A percentile compares a stretch with the other conserved stretches of the same genome.
phyloP scores from a whole-genome alignment of 2,797 vertebrate species.

The Nyctibius grandis region DNA sequence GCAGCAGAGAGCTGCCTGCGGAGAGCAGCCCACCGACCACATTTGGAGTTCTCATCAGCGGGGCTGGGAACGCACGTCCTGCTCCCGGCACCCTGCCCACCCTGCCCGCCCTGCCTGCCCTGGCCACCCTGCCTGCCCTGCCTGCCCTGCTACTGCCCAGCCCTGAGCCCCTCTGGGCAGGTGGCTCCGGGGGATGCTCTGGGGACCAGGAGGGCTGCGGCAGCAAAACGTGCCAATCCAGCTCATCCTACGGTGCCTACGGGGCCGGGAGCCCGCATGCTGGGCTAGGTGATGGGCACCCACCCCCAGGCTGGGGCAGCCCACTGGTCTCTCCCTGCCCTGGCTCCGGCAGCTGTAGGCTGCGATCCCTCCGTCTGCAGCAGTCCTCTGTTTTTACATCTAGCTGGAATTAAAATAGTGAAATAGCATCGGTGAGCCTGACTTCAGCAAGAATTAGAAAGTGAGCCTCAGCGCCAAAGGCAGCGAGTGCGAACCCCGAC shows the following conservation, averaged over 20 bases:
- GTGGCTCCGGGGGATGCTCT: not conserved
- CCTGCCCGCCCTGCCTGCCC: not conserved
- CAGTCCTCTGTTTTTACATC: not conserved
- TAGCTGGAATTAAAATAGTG: not conserved
- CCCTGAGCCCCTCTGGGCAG: fast-evolving
- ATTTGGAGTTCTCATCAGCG: constrained; percentile 78
- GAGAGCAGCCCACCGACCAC: constrained; percentile 65
- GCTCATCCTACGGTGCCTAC: fast-evolving
- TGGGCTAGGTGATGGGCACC: not conserved
- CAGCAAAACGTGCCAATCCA: fast-evolving
- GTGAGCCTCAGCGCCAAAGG: not conserved
- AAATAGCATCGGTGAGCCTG: not conserved
- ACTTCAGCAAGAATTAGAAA: not conserved
- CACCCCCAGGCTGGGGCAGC: not conserved
- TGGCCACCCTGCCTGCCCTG: not conserved
- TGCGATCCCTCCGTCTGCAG: fast-evolving
- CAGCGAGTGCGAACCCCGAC: fast-evolving
- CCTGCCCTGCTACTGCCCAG: not conserved
- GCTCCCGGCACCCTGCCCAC: not conserved
- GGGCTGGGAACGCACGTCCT: not conserved
- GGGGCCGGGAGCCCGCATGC: fast-evolving
- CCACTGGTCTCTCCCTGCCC: not conserved
- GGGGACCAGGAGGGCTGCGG: not conserved
- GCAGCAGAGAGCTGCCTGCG: constrained; percentile 50
- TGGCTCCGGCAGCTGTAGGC: fast-evolving